Evolutionary conservation across 2,888 invertebrate genomes (phyloP).

Genomic region (Mythimna impura): DNA sequence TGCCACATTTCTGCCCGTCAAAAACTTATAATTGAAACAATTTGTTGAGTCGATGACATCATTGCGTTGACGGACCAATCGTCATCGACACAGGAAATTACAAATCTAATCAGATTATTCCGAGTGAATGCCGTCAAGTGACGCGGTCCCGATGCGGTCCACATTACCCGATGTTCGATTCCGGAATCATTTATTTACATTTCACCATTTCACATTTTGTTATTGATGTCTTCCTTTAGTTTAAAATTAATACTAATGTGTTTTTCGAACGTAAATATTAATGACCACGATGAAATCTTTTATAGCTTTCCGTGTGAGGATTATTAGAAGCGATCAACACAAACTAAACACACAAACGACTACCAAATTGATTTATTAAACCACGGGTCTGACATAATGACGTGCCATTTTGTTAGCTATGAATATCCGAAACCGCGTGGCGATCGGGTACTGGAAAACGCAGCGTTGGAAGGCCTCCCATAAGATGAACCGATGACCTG

Average conservation of each 20-base stretch:
- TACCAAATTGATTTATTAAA: constrained; percentile 27
- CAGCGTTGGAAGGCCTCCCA: too few relatives aligned
- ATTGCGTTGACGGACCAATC: constrained; percentile 70
- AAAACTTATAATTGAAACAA: constrained; percentile 68
- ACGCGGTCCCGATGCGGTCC: constrained; percentile 62
- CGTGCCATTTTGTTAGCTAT: not conserved
- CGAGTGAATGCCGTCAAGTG: constrained; percentile 78
- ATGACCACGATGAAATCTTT: constrained; percentile 31
- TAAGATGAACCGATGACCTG: too few relatives aligned
- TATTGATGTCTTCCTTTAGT: constrained; percentile 60
- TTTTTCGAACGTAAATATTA: constrained; percentile 38
- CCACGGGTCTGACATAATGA: not conserved
- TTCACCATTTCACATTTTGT: constrained; percentile 52
- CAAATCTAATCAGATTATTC: constrained; percentile 85
- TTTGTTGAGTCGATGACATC: constrained; percentile 62
- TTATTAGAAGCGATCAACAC: constrained; percentile 9
- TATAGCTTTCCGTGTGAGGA: constrained; percentile 17
- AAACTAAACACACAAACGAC: too few relatives aligned
- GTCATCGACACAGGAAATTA: constrained; percentile 84
- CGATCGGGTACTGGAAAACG: too few relatives aligned
- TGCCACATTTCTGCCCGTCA: constrained; percentile 22
- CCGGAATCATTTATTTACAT: constrained; percentile 55
- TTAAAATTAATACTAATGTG: constrained; percentile 38
- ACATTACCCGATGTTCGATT: constrained; percentile 46
- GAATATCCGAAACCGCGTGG: too few relatives aligned